Percentiles rank a stretch among this genome's conserved stretches.
Evolutionary conservation across 2,888 invertebrate genomes (phyloP).

Genomic region (Horisme vitalbata): DNA sequence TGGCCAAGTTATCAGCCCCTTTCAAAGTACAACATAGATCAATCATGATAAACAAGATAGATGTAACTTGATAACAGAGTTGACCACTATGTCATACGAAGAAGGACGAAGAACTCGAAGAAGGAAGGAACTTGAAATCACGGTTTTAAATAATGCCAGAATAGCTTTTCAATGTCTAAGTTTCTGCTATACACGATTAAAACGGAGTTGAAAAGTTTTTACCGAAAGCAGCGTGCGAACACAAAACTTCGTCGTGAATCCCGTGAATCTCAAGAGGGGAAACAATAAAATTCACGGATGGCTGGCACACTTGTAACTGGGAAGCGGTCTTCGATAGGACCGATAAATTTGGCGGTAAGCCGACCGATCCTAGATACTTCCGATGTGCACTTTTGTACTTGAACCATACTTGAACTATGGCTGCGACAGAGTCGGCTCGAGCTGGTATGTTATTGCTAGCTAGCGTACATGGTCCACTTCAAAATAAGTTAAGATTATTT

Average conservation of each 20-base stretch:
- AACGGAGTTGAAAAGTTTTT: conserved; percentile 44
- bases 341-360: conserved; percentile 60
- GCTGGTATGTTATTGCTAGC: no score
- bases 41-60: no score
- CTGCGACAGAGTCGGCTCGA: conserved; percentile 6
- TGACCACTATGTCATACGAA: no score
- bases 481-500: background rate
- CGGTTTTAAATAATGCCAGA: conserved; percentile 22
- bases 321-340: conserved; percentile 43
- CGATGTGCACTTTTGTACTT: conserved; percentile 51
- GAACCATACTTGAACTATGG: conserved; percentile 33
- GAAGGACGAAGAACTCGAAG: no score
- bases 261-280: conserved; percentile 55
- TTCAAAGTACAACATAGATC: no score
- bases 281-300: conserved; percentile 77
- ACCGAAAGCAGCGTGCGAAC: conserved; percentile 55
- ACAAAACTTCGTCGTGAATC: conserved; percentile 59
- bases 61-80: no score
- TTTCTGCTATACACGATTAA: conserved; percentile 47
- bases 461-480: background rate
- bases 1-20: no score
- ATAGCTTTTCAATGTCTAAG: conserved; percentile 32
- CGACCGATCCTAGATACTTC: conserved; percentile 53
- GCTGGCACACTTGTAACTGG: conserved; percentile 42
- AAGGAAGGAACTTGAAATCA: no score